Conservation (phyloP, 2,113 vertebrate genomes). For the Psilopsiagon aurifrons region DNA sequence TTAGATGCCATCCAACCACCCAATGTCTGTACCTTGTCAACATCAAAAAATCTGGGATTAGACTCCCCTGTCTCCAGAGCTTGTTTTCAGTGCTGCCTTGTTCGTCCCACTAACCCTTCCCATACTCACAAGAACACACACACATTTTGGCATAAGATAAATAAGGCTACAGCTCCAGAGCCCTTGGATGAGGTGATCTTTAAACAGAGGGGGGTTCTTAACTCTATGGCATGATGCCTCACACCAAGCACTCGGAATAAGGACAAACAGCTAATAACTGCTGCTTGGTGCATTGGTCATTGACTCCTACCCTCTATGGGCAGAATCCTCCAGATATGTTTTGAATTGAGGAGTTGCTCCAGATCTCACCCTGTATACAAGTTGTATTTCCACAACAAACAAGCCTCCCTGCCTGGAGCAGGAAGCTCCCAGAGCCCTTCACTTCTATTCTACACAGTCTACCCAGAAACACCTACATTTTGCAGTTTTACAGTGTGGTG, state of each 20-base stretch:
- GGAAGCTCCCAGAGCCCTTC: neutral
- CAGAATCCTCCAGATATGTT: neutral
- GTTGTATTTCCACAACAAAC: neutral
- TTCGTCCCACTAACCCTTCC: neutral
- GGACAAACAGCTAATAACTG: neutral
- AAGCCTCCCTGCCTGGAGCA: accelerated
- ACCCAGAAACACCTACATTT: neutral
- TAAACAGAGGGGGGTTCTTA: neutral
- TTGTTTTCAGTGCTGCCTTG: neutral
- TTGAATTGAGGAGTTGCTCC: neutral
- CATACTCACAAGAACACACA: neutral
- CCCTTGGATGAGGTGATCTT: neutral
- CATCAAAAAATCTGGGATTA: neutral
- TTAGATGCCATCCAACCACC: neutral
- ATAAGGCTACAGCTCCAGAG: neutral
- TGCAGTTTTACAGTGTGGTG: neutral
- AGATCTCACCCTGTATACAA: neutral
- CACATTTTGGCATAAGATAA: neutral
- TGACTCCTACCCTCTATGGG: neutral
- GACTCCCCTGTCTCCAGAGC: neutral
- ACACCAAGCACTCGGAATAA: neutral
- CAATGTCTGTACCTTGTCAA: neutral
- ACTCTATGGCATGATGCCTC: neutral
- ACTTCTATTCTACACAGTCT: neutral
- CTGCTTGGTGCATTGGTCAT: neutral